Percentiles rank a stretch among this genome's conserved stretches.
Evolutionary conservation across 2,797 vertebrate genomes (phyloP).

Genomic region (Thamnophis elegans): DNA sequence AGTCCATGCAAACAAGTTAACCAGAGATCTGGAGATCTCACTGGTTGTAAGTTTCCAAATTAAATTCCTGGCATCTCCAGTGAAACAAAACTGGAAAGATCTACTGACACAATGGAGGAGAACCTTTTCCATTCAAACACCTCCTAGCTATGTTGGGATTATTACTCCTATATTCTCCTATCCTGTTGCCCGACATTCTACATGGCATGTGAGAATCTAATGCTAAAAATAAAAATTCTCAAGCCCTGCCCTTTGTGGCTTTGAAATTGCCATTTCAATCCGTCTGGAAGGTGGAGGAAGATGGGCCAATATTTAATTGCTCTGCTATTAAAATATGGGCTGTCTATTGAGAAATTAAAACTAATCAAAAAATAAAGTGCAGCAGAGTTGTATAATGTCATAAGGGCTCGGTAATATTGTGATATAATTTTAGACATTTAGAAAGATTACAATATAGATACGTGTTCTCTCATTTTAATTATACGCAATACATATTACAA

Average conservation of each 20-base stretch:
- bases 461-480: not conserved
- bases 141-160: not conserved
- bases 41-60: not conserved
- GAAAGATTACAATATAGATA: not conserved
- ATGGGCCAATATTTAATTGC: not conserved
- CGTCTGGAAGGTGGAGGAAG: not conserved
- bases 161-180: not conserved
- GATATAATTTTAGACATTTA: not conserved
- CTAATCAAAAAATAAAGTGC: not conserved
- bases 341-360: not conserved
- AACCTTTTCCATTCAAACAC: not conserved
- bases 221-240: not conserved
- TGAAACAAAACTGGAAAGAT: not conserved
- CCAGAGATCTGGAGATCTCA: not conserved
- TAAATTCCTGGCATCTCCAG: not conserved
- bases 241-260: not conserved
- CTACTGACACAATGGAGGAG: not conserved
- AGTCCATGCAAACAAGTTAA: not conserved
- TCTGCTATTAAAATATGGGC: not conserved
- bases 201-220: not conserved
- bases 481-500: not conserved
- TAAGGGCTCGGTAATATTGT: not conserved
- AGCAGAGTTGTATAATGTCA: not conserved
- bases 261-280: not conserved
- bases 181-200: not conserved